Conservation (phyloP, 2,888 invertebrate genomes). For the Ophion ellenae region DNA sequence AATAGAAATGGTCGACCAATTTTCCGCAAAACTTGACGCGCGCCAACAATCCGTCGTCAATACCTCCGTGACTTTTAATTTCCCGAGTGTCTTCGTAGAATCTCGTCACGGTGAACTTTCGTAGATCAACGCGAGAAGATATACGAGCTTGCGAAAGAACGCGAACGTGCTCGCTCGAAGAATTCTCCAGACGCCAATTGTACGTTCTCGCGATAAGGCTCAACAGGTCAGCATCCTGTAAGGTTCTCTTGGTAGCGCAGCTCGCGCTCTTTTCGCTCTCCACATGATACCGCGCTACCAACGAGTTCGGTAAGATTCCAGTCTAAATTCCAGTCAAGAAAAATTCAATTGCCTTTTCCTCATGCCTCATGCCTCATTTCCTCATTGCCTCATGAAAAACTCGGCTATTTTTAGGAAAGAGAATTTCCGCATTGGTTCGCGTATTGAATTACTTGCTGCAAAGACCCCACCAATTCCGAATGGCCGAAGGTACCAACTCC, state of each 20-base stretch:
- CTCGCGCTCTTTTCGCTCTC: constrained; percentile 4
- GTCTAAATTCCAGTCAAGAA: background rate
- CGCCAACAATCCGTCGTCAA: background rate
- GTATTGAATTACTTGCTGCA: constrained; percentile 76
- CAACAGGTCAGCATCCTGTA: background rate
- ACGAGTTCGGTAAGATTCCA: constrained; percentile 18
- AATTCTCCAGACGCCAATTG: constrained; percentile 14
- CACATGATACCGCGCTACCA: background rate
- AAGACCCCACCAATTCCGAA: constrained; percentile 79
- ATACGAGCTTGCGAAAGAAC: constrained; percentile 7
- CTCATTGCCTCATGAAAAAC: background rate
- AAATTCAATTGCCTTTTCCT: background rate
- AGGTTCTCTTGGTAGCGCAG: constrained; percentile 5
- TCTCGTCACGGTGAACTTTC: constrained; percentile 24
- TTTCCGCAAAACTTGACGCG: background rate
- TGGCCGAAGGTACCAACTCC: constrained; percentile 77
- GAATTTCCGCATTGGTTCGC: constrained; percentile 69
- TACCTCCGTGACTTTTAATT: constrained; percentile 4
- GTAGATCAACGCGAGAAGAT: background rate
- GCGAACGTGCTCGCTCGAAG: background rate
- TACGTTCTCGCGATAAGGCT: constrained; percentile 25
- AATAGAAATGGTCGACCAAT: background rate
- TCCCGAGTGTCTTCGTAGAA: constrained; percentile 1
- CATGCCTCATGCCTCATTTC: too few species aligned
- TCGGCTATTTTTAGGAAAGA: constrained; percentile 20